These are phyloP conservation scores for Epizoanthus stellaris DNA, from an alignment of 92 coral and sea anemone genomes.

Conservation along the genomic window DNA sequence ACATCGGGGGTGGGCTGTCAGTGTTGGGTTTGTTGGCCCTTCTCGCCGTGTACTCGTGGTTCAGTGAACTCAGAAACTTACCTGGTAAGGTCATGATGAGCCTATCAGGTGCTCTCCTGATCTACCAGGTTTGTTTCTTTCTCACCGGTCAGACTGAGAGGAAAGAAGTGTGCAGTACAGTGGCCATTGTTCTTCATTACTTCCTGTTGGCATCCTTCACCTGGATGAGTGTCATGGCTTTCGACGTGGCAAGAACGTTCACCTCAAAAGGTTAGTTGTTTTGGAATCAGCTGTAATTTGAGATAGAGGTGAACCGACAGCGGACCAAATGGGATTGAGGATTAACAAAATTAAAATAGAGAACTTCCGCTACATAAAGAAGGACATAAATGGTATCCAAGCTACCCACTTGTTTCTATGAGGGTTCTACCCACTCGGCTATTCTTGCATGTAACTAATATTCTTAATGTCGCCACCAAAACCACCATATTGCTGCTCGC, in stretches of 20 bases:
- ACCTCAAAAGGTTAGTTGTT: slow-evolving; percentile 33
- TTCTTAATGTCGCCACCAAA: too few species aligned
- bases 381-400: too few species aligned
- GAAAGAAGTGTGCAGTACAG: slow-evolving; percentile 23
- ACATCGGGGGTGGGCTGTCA: slow-evolving; percentile 19
- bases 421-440: too few species aligned
- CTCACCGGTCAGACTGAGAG: slow-evolving; percentile 22
- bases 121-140: slow-evolving; percentile 27
- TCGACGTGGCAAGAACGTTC: slow-evolving; percentile 42
- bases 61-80: slow-evolving; percentile 42
- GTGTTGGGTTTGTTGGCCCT: slow-evolving; percentile 11
- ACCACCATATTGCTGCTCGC: too few species aligned
- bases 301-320: too few species aligned
- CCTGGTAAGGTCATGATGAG: slow-evolving; percentile 38
- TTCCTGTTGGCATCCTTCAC: slow-evolving; percentile 38
- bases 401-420: too few species aligned
- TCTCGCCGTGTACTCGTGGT: slow-evolving; percentile 18
- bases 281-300: too few species aligned
- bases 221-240: slow-evolving; percentile 53
- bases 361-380: too few species aligned
- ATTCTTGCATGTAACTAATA: too few species aligned
- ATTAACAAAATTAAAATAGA: too few species aligned
- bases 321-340: too few species aligned
- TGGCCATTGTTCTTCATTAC: slow-evolving; percentile 41
- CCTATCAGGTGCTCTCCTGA: not conserved